Conservation (phyloP, 2,797 vertebrate species). For the Gymnodraco acuticeps region DNA sequence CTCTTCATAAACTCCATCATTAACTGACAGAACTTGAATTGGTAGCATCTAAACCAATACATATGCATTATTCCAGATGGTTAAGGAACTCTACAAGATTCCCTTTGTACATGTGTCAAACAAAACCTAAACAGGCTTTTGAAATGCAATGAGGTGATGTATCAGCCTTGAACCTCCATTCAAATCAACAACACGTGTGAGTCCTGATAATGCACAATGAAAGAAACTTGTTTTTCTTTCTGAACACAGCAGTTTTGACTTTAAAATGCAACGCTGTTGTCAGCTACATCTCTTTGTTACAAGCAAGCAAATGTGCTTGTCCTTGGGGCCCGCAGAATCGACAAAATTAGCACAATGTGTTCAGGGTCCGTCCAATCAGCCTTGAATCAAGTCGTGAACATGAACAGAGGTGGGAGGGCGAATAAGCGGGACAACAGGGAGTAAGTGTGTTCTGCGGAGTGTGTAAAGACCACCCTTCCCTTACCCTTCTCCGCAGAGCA, state of each 20-base stretch:
- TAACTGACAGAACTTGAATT: not conserved
- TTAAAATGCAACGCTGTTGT: slow-evolving; percentile 2
- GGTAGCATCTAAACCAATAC: not conserved
- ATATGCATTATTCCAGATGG: not conserved
- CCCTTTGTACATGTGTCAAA: not conserved
- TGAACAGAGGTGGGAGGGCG: not conserved
- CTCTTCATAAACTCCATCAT: not conserved
- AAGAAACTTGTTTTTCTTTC: not conserved
- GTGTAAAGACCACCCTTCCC: slow-evolving; percentile 55
- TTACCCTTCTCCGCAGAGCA: slow-evolving; percentile 17
- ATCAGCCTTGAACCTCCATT: not conserved
- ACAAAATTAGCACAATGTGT: slow-evolving; percentile 20
- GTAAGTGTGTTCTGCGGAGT: slow-evolving; percentile 44
- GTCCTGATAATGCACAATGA: not conserved
- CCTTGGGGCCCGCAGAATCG: slow-evolving; percentile 39
- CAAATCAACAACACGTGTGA: not conserved
- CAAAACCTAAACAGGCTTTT: not conserved
- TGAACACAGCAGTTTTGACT: not conserved
- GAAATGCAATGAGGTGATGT: not conserved
- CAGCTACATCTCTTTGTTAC: not conserved
- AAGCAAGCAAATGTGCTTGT: slow-evolving; percentile 9
- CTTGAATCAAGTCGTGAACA: slow-evolving; percentile 29
- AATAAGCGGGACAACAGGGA: slow-evolving; percentile 7
- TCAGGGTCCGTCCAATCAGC: slow-evolving; percentile 30
- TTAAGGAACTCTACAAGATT: not conserved